Evolutionary conservation across 2,113 vertebrate species (phyloP).

Genomic region (Brachionichthys hirsutus): DNA sequence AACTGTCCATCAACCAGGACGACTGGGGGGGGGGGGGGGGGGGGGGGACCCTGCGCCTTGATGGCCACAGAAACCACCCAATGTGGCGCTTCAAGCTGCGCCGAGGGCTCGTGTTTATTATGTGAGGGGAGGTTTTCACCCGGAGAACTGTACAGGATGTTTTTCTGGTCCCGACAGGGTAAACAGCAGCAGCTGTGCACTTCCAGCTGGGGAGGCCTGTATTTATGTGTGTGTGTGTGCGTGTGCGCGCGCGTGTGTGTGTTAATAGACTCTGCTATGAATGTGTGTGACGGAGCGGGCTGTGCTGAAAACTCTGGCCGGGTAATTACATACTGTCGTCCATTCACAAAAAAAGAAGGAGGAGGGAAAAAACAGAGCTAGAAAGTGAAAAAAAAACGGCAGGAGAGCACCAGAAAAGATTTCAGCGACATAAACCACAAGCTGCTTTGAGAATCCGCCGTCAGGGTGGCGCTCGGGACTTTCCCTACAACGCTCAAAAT

Average conservation of each 20-base stretch:
- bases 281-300: slow-evolving; percentile 70
- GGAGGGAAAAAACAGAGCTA: slow-evolving; percentile 17
- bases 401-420: slow-evolving; percentile 4
- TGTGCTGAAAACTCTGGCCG: slow-evolving; percentile 67
- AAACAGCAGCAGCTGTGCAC: slow-evolving; percentile 85
- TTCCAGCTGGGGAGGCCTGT: slow-evolving; percentile 78
- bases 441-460: not conserved
- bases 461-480: not conserved
- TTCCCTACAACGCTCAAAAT: not conserved
- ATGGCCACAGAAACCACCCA: slow-evolving; percentile 70
- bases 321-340: slow-evolving; percentile 72
- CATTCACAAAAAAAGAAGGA: slow-evolving; percentile 69
- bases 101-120: slow-evolving; percentile 79
- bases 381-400: slow-evolving; percentile 36
- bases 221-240: slow-evolving; percentile 62
- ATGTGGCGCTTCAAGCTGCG: slow-evolving; percentile 74
- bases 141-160: slow-evolving; percentile 81
- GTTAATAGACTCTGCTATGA: slow-evolving; percentile 15
- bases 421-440: not conserved
- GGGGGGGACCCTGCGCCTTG: slow-evolving; percentile 50
- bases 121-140: slow-evolving; percentile 78
- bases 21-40: slow-evolving; percentile 39
- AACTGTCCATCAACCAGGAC: slow-evolving; percentile 52
- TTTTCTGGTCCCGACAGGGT: slow-evolving; percentile 80
- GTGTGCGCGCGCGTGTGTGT: slow-evolving; percentile 21